A percentile compares a stretch with the other conserved stretches of the same genome.
phyloP scores from a whole-genome alignment of 2,888 invertebrate species.

The Erannis defoliaria region DNA sequence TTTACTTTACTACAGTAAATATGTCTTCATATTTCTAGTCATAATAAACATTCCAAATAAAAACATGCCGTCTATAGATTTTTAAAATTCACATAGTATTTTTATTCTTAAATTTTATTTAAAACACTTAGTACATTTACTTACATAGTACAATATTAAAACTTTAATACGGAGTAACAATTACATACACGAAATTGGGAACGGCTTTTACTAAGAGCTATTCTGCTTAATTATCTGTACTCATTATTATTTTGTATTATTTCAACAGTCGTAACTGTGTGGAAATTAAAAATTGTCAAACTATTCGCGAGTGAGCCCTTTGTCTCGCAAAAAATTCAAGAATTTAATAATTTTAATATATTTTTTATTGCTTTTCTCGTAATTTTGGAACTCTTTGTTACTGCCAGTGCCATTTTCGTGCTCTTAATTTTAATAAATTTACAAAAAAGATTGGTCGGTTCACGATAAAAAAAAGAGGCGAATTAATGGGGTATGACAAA shows the following conservation, averaged over 20 bases:
- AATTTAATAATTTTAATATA: conserved; percentile 64
- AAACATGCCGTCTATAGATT: conserved; percentile 53
- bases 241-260: conserved; percentile 44
- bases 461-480: conserved; percentile 50
- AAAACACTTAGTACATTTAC: conserved; percentile 75
- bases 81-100: conserved; percentile 60
- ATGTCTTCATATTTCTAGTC: conserved; percentile 71
- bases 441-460: conserved; percentile 76
- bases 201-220: conserved; percentile 42
- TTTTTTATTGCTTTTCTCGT: conserved; percentile 38
- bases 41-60: conserved; percentile 51
- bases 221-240: conserved; percentile 34
- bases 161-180: conserved; percentile 75
- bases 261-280: conserved; percentile 38
- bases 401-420: conserved; percentile 54
- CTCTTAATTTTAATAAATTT: conserved; percentile 70
- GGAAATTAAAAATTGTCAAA: conserved; percentile 68
- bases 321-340: conserved; percentile 58
- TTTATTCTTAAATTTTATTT: conserved; percentile 56
- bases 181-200: conserved; percentile 54
- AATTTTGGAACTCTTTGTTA: conserved; percentile 43
- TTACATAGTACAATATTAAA: conserved; percentile 59
- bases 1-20: conserved; percentile 68
- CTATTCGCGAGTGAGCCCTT: conserved; percentile 75
- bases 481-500: conserved; percentile 57